Conservation (phyloP, 2,797 vertebrate species). For the Sebastes minor region DNA sequence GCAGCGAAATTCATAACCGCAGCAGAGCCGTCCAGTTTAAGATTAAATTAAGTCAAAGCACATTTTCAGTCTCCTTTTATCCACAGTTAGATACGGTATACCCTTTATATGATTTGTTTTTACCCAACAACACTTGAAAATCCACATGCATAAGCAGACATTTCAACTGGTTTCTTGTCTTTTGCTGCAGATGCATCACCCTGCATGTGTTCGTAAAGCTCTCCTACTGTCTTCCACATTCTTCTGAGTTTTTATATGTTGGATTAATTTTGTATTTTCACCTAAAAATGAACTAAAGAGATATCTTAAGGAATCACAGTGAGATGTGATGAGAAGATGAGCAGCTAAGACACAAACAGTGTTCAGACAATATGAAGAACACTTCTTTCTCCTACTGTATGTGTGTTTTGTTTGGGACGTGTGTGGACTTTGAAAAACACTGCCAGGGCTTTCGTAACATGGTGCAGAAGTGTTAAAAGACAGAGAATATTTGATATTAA, state of each 20-base stretch:
- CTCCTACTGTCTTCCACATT: slow-evolving; percentile 61
- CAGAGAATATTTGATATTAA: slow-evolving; percentile 74
- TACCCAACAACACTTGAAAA: not conserved
- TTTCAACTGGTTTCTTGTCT: slow-evolving; percentile 7
- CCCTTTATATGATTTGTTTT: not conserved
- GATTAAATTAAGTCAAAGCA: not conserved
- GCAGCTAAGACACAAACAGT: slow-evolving; percentile 72
- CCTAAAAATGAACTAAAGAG: slow-evolving; percentile 29
- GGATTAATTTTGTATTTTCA: slow-evolving; percentile 12
- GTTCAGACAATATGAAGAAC: slow-evolving; percentile 44
- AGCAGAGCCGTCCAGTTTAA: not conserved
- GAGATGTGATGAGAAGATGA: slow-evolving; percentile 58
- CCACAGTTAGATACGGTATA: not conserved
- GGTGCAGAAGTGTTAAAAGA: slow-evolving; percentile 49
- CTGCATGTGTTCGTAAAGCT: slow-evolving; percentile 10
- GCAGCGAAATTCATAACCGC: not conserved
- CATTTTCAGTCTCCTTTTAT: slow-evolving; percentile 20
- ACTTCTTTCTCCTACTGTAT: slow-evolving; percentile 38
- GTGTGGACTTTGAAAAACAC: slow-evolving; percentile 48
- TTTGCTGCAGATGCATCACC: slow-evolving; percentile 4
- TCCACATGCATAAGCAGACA: not conserved
- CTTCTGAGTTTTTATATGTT: slow-evolving; percentile 30
- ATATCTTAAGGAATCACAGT: slow-evolving; percentile 53
- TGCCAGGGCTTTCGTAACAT: slow-evolving; percentile 61
- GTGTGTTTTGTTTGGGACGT: slow-evolving; percentile 49